A percentile compares a stretch with the other conserved stretches of the same genome.
phyloP scores from a whole-genome alignment of 2,888 invertebrate species.

The Drosophila colorata region DNA sequence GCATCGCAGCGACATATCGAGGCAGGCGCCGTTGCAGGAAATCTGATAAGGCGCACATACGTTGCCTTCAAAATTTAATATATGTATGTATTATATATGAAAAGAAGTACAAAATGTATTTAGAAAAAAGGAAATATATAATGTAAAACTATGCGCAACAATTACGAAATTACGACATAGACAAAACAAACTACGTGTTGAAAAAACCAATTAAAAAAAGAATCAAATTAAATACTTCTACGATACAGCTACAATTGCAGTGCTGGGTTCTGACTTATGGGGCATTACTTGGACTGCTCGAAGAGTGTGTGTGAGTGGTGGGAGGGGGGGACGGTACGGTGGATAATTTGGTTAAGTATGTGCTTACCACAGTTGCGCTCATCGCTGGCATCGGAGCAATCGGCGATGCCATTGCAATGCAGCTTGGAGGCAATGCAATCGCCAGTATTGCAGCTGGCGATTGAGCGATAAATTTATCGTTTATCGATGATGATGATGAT shows the following conservation, averaged over 20 bases:
- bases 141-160: conserved; percentile 6
- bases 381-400: conserved; percentile 88
- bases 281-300: background rate
- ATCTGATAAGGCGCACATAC: conserved; percentile 37
- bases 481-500: conserved; percentile 28
- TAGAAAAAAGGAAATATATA: background rate
- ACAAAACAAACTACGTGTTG: conserved; percentile 2
- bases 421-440: conserved; percentile 87
- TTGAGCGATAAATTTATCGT: conserved; percentile 36
- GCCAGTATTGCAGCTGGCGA: conserved; percentile 87
- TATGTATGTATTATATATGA: conserved; percentile 16
- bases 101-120: conserved; percentile 10
- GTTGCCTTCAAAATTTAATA: conserved; percentile 41
- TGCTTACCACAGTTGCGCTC: conserved; percentile 87
- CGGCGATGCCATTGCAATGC: conserved; percentile 87
- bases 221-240: conserved; percentile 4
- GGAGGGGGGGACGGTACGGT: background rate
- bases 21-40: conserved; percentile 86
- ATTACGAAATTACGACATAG: background rate
- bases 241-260: conserved; percentile 19
- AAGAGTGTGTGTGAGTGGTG: background rate
- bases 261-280: conserved; percentile 5
- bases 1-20: conserved; percentile 86
- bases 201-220: background rate
- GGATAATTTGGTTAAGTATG: background rate